Base-by-base conservation (phyloP, 1,140 invertebrate species). In the Adoxophyes honmai region DNA sequence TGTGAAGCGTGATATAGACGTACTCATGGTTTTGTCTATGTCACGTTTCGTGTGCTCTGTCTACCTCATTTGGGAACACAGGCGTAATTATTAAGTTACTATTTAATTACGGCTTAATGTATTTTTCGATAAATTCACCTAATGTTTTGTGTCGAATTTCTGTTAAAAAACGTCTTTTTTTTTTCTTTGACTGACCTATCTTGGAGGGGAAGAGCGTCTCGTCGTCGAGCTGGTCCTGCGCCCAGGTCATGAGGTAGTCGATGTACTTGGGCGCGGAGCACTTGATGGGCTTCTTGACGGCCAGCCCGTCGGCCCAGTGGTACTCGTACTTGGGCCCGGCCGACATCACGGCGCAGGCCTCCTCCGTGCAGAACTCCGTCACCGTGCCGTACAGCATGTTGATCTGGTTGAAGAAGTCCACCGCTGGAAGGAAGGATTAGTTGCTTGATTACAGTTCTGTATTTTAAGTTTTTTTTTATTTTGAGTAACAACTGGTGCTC, bases 301-400 rank as follows among this genome's bases (percentile, higher is more conserved):
- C 98, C 72, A 97, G 95, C 9, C 98, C 98, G 90, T 99, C 98
- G 3, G 98, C 98, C 98, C 99, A 99, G 88, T 99, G 99, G 87
- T 99, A 99, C 89, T 99, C 98, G 82, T 99, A 99, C 88, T 99
- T 99, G 54, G 98, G 98, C 33, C 98, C 98, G 28, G 95, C 96
- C 16, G 95, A 96, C 99, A 99, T 99, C 57, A 99, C 97, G 10
- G 97, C 94, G 91, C 99, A 99, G 64, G 95, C 97, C 67, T 99
- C 97, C 86, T 99, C 97, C 0, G 98, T 98, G 88, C 99, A 99
- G 90, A 99, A 99, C 86, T 99, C 99, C 18, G 98, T 99, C 73
- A 99, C 98, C 8, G 98, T 99, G 4, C 99, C 99, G 81, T 99
- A 99, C 39, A 99, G 90, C 98, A 99, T 99, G 86, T 99, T 99